phyloP scores from a whole-genome alignment of 1,140 invertebrate species.

The Danaus melanippus region DNA sequence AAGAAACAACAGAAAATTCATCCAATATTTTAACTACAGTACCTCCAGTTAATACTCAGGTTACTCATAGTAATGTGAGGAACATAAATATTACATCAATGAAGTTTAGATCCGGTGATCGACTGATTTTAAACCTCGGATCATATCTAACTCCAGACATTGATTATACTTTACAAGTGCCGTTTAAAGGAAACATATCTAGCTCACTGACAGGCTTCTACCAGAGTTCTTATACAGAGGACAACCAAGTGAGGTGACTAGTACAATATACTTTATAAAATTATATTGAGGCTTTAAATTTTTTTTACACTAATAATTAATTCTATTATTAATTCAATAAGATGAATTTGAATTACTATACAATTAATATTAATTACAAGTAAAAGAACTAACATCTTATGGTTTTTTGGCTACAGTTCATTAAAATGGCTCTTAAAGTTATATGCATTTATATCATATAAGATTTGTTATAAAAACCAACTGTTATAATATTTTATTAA shows the following conservation, averaged over 20 bases:
- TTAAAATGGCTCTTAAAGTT: neutral
- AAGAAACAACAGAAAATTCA: slow-evolving; percentile 10
- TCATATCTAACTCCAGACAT: slow-evolving; percentile 39
- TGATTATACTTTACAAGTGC: slow-evolving; percentile 68
- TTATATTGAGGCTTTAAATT: no score
- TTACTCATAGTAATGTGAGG: slow-evolving; percentile 48
- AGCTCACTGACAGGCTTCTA: slow-evolving; percentile 86
- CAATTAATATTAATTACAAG: no score
- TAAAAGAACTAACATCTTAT: no score
- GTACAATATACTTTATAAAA: neutral
- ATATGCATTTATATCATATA: no score
- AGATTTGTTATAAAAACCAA: no score
- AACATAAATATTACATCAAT: slow-evolving; percentile 49
- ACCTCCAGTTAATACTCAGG: slow-evolving; percentile 36
- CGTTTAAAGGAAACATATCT: slow-evolving; percentile 72
- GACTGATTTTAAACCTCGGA: slow-evolving; percentile 41
- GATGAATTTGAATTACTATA: no score
- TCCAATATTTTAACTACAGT: neutral
- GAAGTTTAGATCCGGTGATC: slow-evolving; percentile 36
- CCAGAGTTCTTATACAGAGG: slow-evolving; percentile 79
- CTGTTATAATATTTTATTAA: no score
- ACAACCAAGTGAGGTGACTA: slow-evolving; percentile 52
- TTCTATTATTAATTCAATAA: no score
- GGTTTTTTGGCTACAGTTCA: neutral
- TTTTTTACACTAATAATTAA: no score